Evolutionary conservation across 1,140 invertebrate genomes (phyloP).

Genomic region (Tetragnatha versicolor): DNA sequence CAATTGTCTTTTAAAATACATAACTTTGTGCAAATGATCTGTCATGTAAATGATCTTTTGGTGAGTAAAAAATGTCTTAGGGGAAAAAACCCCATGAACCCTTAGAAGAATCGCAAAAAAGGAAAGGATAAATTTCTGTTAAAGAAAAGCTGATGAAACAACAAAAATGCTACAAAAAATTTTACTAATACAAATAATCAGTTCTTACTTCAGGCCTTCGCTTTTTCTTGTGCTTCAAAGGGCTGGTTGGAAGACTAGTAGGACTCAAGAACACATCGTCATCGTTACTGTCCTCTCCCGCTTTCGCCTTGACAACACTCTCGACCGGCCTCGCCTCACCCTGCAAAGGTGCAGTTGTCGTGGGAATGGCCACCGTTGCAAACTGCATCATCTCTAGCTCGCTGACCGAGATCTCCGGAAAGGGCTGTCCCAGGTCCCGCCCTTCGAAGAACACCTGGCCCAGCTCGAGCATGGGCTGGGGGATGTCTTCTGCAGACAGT

Average conservation of each 20-base stretch:
- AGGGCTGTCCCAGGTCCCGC: no score
- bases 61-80: no score
- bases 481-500: conserved; percentile 49
- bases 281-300: conserved; percentile 69
- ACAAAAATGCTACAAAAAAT: no score
- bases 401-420: conserved; percentile 50
- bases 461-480: conserved; percentile 39
- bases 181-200: background rate
- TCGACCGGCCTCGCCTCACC: conserved; percentile 24
- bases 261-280: conserved; percentile 81
- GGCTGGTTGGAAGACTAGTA: conserved; percentile 65
- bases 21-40: no score
- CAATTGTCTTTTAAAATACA: no score
- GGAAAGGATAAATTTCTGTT: no score
- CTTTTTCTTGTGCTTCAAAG: conserved; percentile 60
- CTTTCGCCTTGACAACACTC: conserved; percentile 59
- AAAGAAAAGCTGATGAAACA: no score
- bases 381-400: conserved; percentile 54
- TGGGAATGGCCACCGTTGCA: conserved; percentile 30
- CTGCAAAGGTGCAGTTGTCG: conserved; percentile 8
- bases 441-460: no score
- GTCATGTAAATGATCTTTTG: no score
- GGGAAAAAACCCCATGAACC: no score
- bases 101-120: no score
- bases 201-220: conserved; percentile 51